Percentiles rank a stretch among this genome's conserved stretches.
phyloP scores from a whole-genome alignment of 2,797 vertebrate species.

The Benthosema pterotum region DNA sequence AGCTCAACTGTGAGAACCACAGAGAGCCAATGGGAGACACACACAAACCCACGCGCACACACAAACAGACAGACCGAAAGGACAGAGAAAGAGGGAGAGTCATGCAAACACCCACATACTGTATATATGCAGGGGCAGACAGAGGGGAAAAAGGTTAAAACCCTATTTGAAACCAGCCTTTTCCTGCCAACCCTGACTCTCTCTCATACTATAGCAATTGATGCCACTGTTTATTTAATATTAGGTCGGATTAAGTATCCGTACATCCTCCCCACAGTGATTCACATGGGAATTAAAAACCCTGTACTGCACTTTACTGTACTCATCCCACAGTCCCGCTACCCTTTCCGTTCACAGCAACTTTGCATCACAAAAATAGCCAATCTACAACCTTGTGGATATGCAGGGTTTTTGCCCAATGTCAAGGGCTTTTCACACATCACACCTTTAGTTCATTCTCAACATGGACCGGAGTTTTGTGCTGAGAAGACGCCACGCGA shows the following conservation, averaged over 20 bases:
- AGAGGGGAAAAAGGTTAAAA: slow-evolving; percentile 1
- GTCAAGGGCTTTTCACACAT: too few species aligned
- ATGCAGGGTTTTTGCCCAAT: too few species aligned
- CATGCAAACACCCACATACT: background rate
- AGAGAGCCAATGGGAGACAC: slow-evolving; percentile 4
- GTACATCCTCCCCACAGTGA: too few species aligned
- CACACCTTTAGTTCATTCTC: too few species aligned
- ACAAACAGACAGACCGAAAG: background rate
- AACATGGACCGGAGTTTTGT: too few species aligned
- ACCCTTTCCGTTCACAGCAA: background rate
- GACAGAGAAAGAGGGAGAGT: slow-evolving; percentile 9
- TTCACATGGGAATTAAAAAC: too few species aligned
- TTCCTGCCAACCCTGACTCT: slow-evolving; percentile 39
- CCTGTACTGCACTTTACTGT: too few species aligned
- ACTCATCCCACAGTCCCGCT: too few species aligned
- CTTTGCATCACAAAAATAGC: too few species aligned
- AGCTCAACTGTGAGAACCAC: slow-evolving; percentile 61
- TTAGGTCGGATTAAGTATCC: background rate
- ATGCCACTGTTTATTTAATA: slow-evolving; percentile 36
- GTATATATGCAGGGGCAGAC: background rate
- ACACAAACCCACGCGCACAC: background rate
- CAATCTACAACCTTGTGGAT: too few species aligned
- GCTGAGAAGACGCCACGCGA: too few species aligned
- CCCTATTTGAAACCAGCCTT: slow-evolving; percentile 9
- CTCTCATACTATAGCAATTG: slow-evolving; percentile 33